A percentile compares a stretch with the other conserved stretches of the same genome.
These are phyloP conservation scores for Drosophila pruinosa DNA, from an alignment of 1,140 invertebrate genomes.

Conservation along the genomic window DNA sequence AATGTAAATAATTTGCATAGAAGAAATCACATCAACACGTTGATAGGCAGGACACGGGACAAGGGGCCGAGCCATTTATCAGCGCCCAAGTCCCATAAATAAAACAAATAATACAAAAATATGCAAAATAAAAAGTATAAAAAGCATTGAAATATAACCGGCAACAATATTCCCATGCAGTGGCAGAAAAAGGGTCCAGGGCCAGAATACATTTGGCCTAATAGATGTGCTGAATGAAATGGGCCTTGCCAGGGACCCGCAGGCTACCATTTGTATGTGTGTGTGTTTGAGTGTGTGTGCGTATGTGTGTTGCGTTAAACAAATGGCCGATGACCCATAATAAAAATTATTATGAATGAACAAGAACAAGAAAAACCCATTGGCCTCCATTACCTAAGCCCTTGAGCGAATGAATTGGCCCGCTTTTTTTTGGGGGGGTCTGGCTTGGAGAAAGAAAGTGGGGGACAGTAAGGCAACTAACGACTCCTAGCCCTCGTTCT, in stretches of 20 bases:
- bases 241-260: constrained; percentile 37
- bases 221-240: constrained; percentile 76
- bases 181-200: constrained; percentile 30
- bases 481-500: background rate
- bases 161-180: background rate
- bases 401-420: constrained; percentile 30
- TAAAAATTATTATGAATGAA: constrained; percentile 80
- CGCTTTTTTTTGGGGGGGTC: background rate
- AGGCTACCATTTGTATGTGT: constrained; percentile 4
- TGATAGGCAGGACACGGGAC: constrained; percentile 46
- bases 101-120: constrained; percentile 79
- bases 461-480: constrained; percentile 4
- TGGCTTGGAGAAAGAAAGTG: too few relatives aligned
- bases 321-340: constrained; percentile 80
- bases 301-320: constrained; percentile 64
- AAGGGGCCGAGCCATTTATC: constrained; percentile 65
- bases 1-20: constrained; percentile 61
- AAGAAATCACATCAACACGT: constrained; percentile 76
- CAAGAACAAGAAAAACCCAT: constrained; percentile 75
- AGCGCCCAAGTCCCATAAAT: constrained; percentile 71
- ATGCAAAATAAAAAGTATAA: constrained; percentile 74
- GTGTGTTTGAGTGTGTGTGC: constrained; percentile 16
- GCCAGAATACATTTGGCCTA: constrained; percentile 69
- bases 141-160: constrained; percentile 43
- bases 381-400: constrained; percentile 32